Evolutionary conservation across 37 sponge, comb jelly and placozoan species (phyloP), one percentile per base, ranked within the genome.

Genomic region (Halisarca cf. caerulea): DNA sequence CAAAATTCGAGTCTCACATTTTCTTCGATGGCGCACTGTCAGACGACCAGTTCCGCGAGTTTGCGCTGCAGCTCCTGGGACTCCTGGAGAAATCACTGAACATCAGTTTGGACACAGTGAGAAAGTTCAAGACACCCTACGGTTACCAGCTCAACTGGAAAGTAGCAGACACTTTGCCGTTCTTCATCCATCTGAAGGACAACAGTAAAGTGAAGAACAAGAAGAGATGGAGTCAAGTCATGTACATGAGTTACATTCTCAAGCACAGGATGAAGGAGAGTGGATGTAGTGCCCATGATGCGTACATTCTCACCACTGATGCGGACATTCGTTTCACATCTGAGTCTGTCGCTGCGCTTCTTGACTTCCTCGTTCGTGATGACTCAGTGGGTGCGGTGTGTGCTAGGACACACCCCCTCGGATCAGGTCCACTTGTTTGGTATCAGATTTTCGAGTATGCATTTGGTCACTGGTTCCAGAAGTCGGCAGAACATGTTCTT

Each of bases 261-360:
- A 82, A 92, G 38, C 60, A 88, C 53, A 74, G 94, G 23, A 84
- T 92, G 5, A 30, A 53, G 33, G 79, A 86, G 7, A 24, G 42
- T 3, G 77, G 45, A 24, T 17, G 43, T 4, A 24, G 71, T 18
- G 30, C 42, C 0, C 82, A 93, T 23, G 82, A 90, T 86, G 89
- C 96, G n/a, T 96, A 86, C 79, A 96, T 96, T 30, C 86, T 96
- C 39, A 96, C 96, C 38, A 96, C 96, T 32, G 96, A 96, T 79
- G 96, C 96, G 7, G 96, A 96, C 44, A 91, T 96, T 58, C 89
- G 87, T 37, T 96, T 96, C 77, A 90, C 81, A n/a, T 59, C 90
- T 8, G 92, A 96, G 37, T 90, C 93, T 21, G 96, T 91, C 2
- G 53, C 79, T 23, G 88, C 87, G 54, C 82, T 95, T 20, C 71